Conservation (phyloP, 2,113 vertebrate species). For the Aldabrachelys gigantea region DNA sequence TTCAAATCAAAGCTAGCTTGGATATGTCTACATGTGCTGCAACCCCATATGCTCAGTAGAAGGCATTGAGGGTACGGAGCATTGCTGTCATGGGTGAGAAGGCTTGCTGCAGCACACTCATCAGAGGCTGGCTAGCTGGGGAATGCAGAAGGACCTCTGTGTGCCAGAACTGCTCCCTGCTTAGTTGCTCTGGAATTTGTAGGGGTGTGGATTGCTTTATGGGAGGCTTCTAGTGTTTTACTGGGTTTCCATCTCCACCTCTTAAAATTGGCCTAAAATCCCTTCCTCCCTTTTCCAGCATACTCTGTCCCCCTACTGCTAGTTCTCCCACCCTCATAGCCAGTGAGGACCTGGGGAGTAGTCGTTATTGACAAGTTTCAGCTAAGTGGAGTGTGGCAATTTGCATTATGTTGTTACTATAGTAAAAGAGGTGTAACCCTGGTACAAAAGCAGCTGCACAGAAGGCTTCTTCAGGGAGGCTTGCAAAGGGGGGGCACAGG, state of each 20-base stretch:
- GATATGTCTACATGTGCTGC: too few species aligned
- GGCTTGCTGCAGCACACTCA: not conserved
- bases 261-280: not conserved
- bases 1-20: too few species aligned
- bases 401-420: too few species aligned
- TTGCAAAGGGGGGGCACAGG: too few species aligned
- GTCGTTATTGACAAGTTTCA: too few species aligned
- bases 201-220: not conserved
- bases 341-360: too few species aligned
- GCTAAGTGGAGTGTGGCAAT: too few species aligned
- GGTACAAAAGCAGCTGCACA: too few species aligned
- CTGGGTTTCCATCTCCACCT: not conserved
- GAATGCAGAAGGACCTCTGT: not conserved
- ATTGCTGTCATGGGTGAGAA: slow-evolving; percentile 16
- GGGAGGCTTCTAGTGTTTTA: not conserved
- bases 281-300: not conserved
- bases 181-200: not conserved
- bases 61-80: too few species aligned
- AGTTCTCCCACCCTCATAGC: not conserved
- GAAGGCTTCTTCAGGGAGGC: too few species aligned
- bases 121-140: not conserved
- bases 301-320: not conserved
- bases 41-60: too few species aligned
- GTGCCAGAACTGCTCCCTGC: not conserved
- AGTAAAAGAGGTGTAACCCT: too few species aligned